A percentile compares a stretch with the other conserved stretches of the same genome.
These are phyloP conservation scores for Drosophila truncata DNA, from an alignment of 1,140 invertebrate species.

Conservation along the genomic window DNA sequence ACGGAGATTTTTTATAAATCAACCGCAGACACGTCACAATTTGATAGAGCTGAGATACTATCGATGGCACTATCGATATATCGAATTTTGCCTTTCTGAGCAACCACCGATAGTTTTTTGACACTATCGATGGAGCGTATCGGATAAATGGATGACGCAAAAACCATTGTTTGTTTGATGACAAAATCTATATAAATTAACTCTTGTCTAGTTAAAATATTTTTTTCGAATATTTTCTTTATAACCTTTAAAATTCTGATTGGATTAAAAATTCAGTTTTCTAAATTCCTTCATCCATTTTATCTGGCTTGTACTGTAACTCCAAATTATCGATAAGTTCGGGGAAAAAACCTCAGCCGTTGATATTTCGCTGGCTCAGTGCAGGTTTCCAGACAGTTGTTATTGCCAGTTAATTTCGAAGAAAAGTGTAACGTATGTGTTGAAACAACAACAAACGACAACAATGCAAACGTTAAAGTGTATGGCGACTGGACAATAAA, in stretches of 20 bases:
- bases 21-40: slow-evolving; percentile 71
- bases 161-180: too few species aligned
- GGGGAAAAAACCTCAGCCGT: slow-evolving; percentile 1
- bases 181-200: background rate
- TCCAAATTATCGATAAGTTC: slow-evolving; percentile 25
- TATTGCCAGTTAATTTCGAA: slow-evolving; percentile 12
- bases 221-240: too few species aligned
- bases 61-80: too few species aligned
- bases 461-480: background rate
- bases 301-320: background rate
- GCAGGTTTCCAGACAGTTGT: slow-evolving; percentile 26
- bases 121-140: too few species aligned
- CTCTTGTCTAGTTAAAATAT: background rate
- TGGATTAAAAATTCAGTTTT: background rate
- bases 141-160: too few species aligned
- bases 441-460: slow-evolving; percentile 2
- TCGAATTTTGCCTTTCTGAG: too few species aligned
- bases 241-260: background rate
- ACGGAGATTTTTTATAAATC: slow-evolving; percentile 37
- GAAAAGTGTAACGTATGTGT: slow-evolving; percentile 20
- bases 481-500: background rate
- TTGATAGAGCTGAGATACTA: too few species aligned
- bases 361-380: slow-evolving; percentile 18
- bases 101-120: too few species aligned
- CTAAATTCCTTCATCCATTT: background rate